Evolutionary conservation across 2,888 invertebrate species (phyloP).

Genomic region (Gastracanthus pulcherrimus): DNA sequence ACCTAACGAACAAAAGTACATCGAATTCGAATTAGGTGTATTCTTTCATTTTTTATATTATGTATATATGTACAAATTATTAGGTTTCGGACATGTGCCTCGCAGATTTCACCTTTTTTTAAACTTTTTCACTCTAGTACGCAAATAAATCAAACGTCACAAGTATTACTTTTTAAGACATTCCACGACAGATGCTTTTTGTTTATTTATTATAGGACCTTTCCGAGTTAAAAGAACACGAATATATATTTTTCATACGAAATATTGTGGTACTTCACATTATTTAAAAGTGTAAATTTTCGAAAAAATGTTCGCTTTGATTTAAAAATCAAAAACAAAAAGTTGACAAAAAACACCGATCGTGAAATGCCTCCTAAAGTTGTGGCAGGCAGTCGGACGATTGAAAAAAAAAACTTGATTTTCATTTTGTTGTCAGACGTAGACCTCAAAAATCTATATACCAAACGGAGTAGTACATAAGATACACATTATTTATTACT

Average conservation of each 20-base stretch:
- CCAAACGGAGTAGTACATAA: slow-evolving; percentile 67
- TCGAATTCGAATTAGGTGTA: slow-evolving; percentile 52
- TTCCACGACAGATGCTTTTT: slow-evolving; percentile 19
- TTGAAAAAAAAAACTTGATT: slow-evolving; percentile 65
- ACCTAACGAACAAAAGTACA: slow-evolving; percentile 46
- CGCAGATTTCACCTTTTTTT: slow-evolving; percentile 51
- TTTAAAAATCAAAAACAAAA: background rate
- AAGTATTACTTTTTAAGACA: slow-evolving; percentile 64
- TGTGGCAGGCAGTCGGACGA: slow-evolving; percentile 72
- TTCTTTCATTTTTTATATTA: slow-evolving; percentile 42
- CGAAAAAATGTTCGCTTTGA: background rate
- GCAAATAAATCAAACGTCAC: slow-evolving; percentile 65
- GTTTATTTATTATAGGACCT: background rate
- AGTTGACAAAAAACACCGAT: background rate
- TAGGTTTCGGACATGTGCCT: slow-evolving; percentile 54
- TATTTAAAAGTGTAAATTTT: background rate
- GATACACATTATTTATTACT: slow-evolving; percentile 62
- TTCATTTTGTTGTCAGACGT: slow-evolving; percentile 47
- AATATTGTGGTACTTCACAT: background rate
- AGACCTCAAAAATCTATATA: slow-evolving; percentile 52
- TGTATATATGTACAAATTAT: slow-evolving; percentile 57
- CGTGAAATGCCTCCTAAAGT: slow-evolving; percentile 56
- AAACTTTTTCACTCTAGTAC: slow-evolving; percentile 41
- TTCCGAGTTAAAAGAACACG: background rate
- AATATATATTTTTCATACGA: background rate